A percentile compares a stretch with the other conserved stretches of the same genome.
Evolutionary conservation across 2,888 invertebrate species (phyloP).

Genomic region (Embidobia sp.): DNA sequence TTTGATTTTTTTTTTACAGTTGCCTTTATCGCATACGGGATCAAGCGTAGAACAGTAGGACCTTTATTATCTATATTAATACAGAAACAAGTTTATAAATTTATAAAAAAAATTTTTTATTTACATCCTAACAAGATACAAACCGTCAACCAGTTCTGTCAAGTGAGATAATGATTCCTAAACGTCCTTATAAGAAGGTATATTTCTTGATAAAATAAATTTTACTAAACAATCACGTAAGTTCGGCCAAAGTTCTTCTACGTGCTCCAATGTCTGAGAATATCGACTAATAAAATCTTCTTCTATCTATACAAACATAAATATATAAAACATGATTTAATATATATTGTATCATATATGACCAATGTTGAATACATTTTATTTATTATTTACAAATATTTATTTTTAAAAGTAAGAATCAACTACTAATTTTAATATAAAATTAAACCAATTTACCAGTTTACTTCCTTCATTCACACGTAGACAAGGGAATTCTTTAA

Average conservation of each 20-base stretch:
- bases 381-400: too few relatives aligned
- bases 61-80: constrained; percentile 3
- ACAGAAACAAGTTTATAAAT: not conserved
- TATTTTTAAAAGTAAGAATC: too few relatives aligned
- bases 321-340: too few relatives aligned
- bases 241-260: not conserved
- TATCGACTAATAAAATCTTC: constrained; percentile 1
- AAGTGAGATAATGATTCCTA: not conserved
- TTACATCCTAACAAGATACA: not conserved
- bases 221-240: not conserved
- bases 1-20: constrained; percentile 1
- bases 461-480: not conserved
- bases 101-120: too few relatives aligned
- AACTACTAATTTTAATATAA: not conserved
- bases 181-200: not conserved
- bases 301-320: constrained; percentile 2
- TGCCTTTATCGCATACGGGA: constrained; percentile 12
- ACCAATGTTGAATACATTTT: too few relatives aligned
- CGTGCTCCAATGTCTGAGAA: not conserved
- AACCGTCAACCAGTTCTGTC: constrained; percentile 5
- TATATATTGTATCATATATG: too few relatives aligned
- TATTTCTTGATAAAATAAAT: constrained; percentile 2
- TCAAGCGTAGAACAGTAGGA: not conserved
- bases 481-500: constrained; percentile 6
- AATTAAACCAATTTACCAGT: not conserved